These are phyloP conservation scores for Scleropages formosus DNA, from an alignment of 2,797 vertebrate species.

Conservation along the genomic window DNA sequence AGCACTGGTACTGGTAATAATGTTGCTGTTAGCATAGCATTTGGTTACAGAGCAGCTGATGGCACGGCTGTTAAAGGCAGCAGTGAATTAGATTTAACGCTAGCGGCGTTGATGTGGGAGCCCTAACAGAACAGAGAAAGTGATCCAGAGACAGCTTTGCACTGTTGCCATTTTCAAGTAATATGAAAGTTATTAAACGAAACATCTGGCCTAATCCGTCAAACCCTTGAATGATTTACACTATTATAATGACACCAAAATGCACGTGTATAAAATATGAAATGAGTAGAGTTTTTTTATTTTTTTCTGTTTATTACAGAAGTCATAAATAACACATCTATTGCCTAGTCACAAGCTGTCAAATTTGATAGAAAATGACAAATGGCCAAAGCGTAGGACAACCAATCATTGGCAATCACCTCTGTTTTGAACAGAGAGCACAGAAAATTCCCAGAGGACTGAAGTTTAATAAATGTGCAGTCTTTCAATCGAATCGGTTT, in stretches of 20 bases:
- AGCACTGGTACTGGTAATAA: background rate
- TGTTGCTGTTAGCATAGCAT: background rate
- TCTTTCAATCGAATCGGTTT: conserved; percentile 31
- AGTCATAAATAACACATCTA: conserved; percentile 61
- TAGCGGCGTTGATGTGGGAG: background rate
- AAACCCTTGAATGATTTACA: conserved; percentile 54
- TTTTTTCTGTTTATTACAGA: conserved; percentile 57
- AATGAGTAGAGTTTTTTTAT: conserved; percentile 46
- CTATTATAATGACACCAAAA: background rate
- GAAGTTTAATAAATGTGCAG: conserved; percentile 30
- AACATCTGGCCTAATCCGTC: conserved; percentile 57
- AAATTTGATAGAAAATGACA: conserved; percentile 54
- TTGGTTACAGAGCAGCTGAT: background rate
- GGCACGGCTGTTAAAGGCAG: background rate
- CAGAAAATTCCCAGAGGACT: conserved; percentile 24
- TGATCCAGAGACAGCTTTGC: background rate
- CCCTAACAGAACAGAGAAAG: background rate
- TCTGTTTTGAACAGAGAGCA: conserved; percentile 37
- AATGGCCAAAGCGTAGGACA: conserved; percentile 50
- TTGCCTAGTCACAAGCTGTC: conserved; percentile 49
- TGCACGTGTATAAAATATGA: conserved; percentile 15
- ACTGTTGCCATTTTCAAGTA: background rate
- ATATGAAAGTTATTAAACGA: background rate
- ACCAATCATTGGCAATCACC: conserved; percentile 62
- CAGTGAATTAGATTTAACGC: background rate